These are phyloP conservation scores for Coelinius sp. DNA, from an alignment of 2,888 invertebrate genomes.

Conservation along the genomic window DNA sequence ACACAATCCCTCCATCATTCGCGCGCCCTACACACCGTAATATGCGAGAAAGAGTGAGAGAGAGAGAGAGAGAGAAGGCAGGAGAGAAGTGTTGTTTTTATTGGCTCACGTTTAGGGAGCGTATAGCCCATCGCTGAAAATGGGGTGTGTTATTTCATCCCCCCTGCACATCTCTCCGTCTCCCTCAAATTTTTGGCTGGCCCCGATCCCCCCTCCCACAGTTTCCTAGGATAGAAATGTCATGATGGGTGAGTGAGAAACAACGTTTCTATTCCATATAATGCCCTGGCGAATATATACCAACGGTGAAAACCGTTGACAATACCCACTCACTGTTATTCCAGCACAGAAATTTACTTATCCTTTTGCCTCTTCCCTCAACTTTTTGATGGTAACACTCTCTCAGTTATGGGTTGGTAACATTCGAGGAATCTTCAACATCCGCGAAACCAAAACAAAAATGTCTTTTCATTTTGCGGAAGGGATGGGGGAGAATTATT, in stretches of 20 bases:
- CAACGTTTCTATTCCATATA: slow-evolving; percentile 32
- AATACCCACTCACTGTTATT: slow-evolving; percentile 68
- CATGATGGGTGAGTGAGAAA: slow-evolving; percentile 26
- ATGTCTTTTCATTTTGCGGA: slow-evolving; percentile 14
- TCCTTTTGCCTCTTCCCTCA: slow-evolving; percentile 43
- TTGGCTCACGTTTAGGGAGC: slow-evolving; percentile 63
- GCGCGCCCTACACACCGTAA: slow-evolving; percentile 41
- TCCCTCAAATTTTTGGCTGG: slow-evolving; percentile 14
- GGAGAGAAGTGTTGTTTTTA: slow-evolving; percentile 65
- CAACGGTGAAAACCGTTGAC: slow-evolving; percentile 58
- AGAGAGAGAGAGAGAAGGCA: too few relatives aligned
- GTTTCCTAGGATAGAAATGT: slow-evolving; percentile 32
- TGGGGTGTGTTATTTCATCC: slow-evolving; percentile 67
- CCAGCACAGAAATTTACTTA: slow-evolving; percentile 64
- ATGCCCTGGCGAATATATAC: slow-evolving; percentile 32
- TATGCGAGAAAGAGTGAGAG: slow-evolving; percentile 37
- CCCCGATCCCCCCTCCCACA: slow-evolving; percentile 1
- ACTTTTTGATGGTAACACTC: background rate
- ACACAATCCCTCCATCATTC: slow-evolving; percentile 35
- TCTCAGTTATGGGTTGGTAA: too few relatives aligned
- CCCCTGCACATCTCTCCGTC: slow-evolving; percentile 50
- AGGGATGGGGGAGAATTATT: background rate
- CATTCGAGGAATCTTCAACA: slow-evolving; percentile 53
- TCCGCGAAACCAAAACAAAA: slow-evolving; percentile 58
- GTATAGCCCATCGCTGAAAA: slow-evolving; percentile 55